Base-by-base conservation (phyloP, 1,140 invertebrate genomes). In the Drosophila pachea region DNA sequence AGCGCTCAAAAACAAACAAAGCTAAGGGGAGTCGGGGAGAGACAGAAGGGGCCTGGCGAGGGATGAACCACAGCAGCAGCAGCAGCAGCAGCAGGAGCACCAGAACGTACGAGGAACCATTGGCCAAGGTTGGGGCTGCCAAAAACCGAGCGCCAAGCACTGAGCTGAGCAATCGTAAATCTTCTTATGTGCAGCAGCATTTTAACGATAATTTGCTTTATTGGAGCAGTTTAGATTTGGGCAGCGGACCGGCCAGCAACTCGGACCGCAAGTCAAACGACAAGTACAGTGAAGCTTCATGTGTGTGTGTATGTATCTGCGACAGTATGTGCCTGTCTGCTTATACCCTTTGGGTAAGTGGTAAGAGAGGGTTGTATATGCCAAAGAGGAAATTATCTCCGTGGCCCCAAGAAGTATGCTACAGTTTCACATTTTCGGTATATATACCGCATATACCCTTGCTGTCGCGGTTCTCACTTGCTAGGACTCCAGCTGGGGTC, bases 121-220 rank as follows among this genome's bases (percentile, higher is more conserved):
- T 56, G 48, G 29, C 60, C 73, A 72, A 66, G 72, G 47, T 50
- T 50, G 52, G 65, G 60, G 61, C 47, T 74, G 68, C 74, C 74
- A 66, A 63, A 73, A 84, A 60, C 68, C 63, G 58, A 74, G 66
- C 61, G 52, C 61, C 81, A 71, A 67, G 56, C 81, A 86, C 61
- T 66, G 66, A 77, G 77, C 81, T 84, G 81, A 84, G 76, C 76
- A 86, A 81, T 86, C 81, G 81, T 86, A 86, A 86, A 86, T 86
- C 81, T 86, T 86, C 82, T 86, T 86, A 86, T 86, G 81, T 86
- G 81, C 76, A 86, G 82, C 81, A 86, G 82, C 82, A 86, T 86
- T 86, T 86, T 86, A 86, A 86, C 81, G 81, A 86, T 86, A 86
- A 86, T 86, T 86, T 86, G 81, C 81, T 86, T 86, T 86, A 86